A percentile compares a stretch with the other conserved stretches of the same genome.
Conservation (phyloP, 1,140 invertebrate species). For the Bacillus rossius region DNA sequence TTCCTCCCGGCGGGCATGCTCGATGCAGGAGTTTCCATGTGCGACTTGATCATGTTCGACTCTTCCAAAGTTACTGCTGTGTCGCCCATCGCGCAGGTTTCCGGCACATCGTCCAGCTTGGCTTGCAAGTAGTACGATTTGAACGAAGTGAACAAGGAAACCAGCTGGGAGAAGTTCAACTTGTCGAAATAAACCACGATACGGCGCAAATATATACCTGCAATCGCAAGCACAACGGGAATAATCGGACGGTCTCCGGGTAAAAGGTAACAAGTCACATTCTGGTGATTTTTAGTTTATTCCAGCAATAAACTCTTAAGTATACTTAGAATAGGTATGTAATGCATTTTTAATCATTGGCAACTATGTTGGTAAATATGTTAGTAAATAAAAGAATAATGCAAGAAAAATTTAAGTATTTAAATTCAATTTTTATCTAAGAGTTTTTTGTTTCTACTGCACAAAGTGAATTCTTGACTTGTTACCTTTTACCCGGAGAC, state of each 20-base stretch:
- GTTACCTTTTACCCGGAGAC: no score
- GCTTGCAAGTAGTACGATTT: slow-evolving; percentile 54
- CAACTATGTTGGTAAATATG: no score
- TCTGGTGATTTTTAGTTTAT: no score
- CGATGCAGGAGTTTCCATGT: slow-evolving; percentile 35
- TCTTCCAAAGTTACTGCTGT: slow-evolving; percentile 5
- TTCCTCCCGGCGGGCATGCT: background rate
- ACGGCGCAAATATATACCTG: slow-evolving; percentile 70
- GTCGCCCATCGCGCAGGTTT: background rate
- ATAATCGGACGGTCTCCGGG: background rate
- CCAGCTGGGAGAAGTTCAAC: slow-evolving; percentile 73
- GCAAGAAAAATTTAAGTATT: no score
- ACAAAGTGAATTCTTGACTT: no score
- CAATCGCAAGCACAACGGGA: slow-evolving; percentile 38
- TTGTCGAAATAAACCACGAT: slow-evolving; percentile 76
- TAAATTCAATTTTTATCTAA: no score
- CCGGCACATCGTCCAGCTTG: slow-evolving; percentile 9
- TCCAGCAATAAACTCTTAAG: no score
- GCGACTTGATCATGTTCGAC: slow-evolving; percentile 14
- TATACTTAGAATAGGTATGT: no score
- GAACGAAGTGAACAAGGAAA: slow-evolving; percentile 59
- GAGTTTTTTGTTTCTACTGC: no score
- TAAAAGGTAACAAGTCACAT: no score
- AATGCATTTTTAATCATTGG: no score
- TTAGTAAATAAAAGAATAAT: no score